Conservation (phyloP, 2,888 invertebrate species). For the Orchesellides sinensis region DNA sequence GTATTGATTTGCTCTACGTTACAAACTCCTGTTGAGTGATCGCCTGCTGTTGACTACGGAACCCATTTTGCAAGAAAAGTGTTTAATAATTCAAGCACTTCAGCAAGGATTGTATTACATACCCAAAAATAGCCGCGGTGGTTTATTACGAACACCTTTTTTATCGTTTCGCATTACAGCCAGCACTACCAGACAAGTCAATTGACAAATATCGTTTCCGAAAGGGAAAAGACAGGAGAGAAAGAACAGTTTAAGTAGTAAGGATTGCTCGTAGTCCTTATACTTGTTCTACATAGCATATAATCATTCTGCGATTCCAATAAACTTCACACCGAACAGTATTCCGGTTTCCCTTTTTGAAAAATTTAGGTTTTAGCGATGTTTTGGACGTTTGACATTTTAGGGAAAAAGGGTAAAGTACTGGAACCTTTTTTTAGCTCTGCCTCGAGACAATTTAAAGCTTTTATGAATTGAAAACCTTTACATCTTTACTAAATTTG, state of each 20-base stretch:
- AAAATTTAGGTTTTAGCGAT: too few species aligned
- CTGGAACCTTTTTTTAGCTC: too few species aligned
- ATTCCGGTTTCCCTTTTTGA: too few species aligned
- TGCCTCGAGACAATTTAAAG: too few species aligned
- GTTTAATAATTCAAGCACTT: constrained; percentile 23
- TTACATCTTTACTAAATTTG: too few species aligned
- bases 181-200: constrained; percentile 51
- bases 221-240: constrained; percentile 7
- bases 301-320: too few species aligned
- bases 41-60: not conserved
- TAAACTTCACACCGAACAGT: too few species aligned
- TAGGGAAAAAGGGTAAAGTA: too few species aligned
- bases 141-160: constrained; percentile 30
- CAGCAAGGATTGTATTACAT: not conserved
- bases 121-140: not conserved
- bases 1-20: not conserved
- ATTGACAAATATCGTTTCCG: constrained; percentile 55
- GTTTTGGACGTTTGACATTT: too few species aligned
- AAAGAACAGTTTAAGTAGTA: not conserved
- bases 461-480: too few species aligned
- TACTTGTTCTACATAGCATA: too few species aligned
- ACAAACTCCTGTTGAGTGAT: not conserved
- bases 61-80: not conserved
- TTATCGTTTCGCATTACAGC: constrained; percentile 10
- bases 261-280: not conserved